Base-by-base conservation (phyloP, 64 coral and sea anemone species). In the Cladopsammia gracilis region DNA sequence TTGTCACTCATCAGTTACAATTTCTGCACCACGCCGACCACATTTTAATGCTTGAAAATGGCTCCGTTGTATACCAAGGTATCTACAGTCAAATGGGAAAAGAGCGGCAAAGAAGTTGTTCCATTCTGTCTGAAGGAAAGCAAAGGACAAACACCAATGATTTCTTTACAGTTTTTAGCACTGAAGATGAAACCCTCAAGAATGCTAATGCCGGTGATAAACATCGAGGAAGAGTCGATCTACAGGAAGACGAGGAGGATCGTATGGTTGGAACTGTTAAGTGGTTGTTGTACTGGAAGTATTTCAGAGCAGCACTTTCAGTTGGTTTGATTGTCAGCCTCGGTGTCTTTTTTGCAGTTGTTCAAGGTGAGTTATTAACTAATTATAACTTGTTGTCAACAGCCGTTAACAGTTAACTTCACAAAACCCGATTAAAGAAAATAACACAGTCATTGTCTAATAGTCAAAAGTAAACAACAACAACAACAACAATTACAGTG, bases 281-380 rank as follows among this genome's bases (percentile, higher is more conserved):
- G 6, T 91, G 89, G 89, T 64, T 26, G 52, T 13, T 91, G 7
- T 91, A 91, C 14, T 91, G 89, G 89, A 54, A 83, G 48, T 91
- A 91, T 10, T 72, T 82, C 6, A 80, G 62, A 48, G 77, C 77
- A 45, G 76, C 48, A 6, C 57, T 83, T 25, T 66, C 89, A 3
- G 10, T 57, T 20, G n/a, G 1, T 25, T 10, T 81, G 1, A 60
- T 91, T 10, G 0, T 82, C 3, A 1, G 48, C 13, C 26, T 82
- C 44, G 67, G 53, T 43, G 10, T 72, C 11, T 73, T 83, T 16
- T 83, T 79, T 25, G 23, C 78, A 2, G 23, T 62, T 12, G 89
- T 68, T 1, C 89, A 91, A 91, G 89, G 89, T 91, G 83, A 71
- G 34, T 4, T 58, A 19, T 23, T 75, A 12, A 56, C 53, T 5